A percentile compares a stretch with the other conserved stretches of the same genome.
Evolutionary conservation across 1,140 invertebrate genomes (phyloP).

Genomic region (Stegodyphus dumicola): DNA sequence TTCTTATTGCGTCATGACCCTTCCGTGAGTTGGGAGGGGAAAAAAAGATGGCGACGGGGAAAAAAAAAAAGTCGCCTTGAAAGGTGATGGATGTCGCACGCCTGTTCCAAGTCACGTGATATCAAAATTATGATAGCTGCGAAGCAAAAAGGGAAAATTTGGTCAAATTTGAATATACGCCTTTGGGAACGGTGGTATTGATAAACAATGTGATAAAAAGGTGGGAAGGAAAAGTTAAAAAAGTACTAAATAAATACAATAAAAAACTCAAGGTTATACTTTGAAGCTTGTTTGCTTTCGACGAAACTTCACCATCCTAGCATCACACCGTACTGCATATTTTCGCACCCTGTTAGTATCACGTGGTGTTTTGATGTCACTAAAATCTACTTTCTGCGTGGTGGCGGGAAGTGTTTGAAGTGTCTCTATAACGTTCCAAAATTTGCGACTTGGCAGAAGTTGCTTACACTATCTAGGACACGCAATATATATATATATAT

Average conservation of each 20-base stretch:
- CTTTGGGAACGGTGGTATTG: conserved; percentile 8
- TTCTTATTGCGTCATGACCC: conserved; percentile 24
- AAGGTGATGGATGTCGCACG: conserved; percentile 36
- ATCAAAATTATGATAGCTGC: conserved; percentile 15
- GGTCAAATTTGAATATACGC: conserved; percentile 18
- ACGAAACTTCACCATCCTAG: conserved; percentile 21
- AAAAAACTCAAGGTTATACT: conserved; percentile 18
- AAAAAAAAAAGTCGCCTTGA: conserved; percentile 26
- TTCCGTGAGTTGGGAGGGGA: not conserved
- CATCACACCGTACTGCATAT: conserved; percentile 1
- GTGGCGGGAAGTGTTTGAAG: conserved; percentile 36
- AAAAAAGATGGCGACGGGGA: not conserved
- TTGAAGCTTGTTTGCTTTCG: conserved; percentile 28
- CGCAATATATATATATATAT: too few relatives aligned
- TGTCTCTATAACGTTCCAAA: not conserved
- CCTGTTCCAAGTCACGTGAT: conserved; percentile 28
- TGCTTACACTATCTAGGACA: too few relatives aligned
- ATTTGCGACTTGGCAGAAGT: too few relatives aligned
- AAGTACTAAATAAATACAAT: not conserved
- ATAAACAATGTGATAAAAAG: conserved; percentile 36
- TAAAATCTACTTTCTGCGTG: not conserved
- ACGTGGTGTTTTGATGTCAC: conserved; percentile 31
- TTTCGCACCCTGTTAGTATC: conserved; percentile 15
- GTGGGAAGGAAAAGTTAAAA: conserved; percentile 4
- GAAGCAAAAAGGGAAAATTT: conserved; percentile 3